Conservation (phyloP, 2,797 vertebrate species). For the Glyptemys insculpta region DNA sequence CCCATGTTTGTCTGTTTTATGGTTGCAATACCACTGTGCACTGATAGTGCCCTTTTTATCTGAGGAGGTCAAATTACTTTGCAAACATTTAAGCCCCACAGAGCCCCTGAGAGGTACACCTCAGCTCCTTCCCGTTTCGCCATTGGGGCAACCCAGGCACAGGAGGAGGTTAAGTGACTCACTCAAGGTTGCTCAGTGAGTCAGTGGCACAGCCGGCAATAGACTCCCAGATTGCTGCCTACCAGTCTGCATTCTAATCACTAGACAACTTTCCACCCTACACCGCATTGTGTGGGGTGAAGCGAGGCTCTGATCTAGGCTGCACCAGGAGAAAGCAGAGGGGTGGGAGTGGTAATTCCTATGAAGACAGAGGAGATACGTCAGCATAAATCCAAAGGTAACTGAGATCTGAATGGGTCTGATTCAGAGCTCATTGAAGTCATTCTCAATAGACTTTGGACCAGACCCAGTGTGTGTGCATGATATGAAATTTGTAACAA, state of each 20-base stretch:
- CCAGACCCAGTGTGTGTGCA: not conserved
- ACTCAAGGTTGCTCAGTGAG: not conserved
- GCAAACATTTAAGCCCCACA: not conserved
- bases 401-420: not conserved
- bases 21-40: not conserved
- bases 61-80: conserved; percentile 14
- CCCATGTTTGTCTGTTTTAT: conserved; percentile 47
- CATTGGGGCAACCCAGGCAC: not conserved
- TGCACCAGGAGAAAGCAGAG: not conserved
- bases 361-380: not conserved
- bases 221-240: not conserved
- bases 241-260: not conserved
- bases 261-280: not conserved
- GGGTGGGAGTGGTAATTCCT: not conserved
- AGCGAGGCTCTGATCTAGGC: not conserved
- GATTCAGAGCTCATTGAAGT: not conserved
- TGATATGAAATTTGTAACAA: conserved; percentile 26
- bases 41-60: not conserved
- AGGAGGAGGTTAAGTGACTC: not conserved
- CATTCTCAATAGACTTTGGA: conserved; percentile 25
- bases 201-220: not conserved
- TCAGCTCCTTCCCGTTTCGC: not conserved
- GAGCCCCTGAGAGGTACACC: not conserved
- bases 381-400: not conserved
- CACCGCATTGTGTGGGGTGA: not conserved